A percentile compares a stretch with the other conserved stretches of the same genome.
Conservation (phyloP, 2,888 invertebrate genomes). For the Dolomedes plantarius region DNA sequence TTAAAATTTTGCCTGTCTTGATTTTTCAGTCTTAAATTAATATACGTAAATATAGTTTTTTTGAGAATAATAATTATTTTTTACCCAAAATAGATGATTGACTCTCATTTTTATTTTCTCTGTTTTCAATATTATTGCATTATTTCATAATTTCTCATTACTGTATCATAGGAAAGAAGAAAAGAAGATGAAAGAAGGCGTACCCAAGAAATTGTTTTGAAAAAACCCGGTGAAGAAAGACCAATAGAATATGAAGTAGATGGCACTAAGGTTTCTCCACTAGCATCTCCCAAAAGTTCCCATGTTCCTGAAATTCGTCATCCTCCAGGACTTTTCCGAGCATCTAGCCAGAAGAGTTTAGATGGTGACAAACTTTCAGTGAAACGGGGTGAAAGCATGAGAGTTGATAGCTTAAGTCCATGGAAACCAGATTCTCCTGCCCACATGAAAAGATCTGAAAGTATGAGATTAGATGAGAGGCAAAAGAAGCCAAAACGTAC, state of each 20-base stretch:
- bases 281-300: slow-evolving; percentile 32
- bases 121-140: too few relatives aligned
- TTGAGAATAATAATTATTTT: too few relatives aligned
- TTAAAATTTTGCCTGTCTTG: too few relatives aligned
- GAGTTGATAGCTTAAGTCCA: slow-evolving; percentile 79
- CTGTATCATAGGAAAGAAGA: slow-evolving; percentile 81
- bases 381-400: slow-evolving; percentile 94
- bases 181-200: slow-evolving; percentile 85
- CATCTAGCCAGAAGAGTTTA: slow-evolving; percentile 66
- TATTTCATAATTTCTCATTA: neutral
- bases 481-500: slow-evolving; percentile 86
- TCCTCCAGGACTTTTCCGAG: slow-evolving; percentile 55
- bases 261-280: slow-evolving; percentile 21
- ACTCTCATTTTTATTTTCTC: too few relatives aligned
- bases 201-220: slow-evolving; percentile 82
- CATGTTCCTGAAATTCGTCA: slow-evolving; percentile 64
- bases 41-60: too few relatives aligned
- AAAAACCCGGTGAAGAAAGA: slow-evolving; percentile 74
- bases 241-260: slow-evolving; percentile 63
- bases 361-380: slow-evolving; percentile 75
- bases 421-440: slow-evolving; percentile 66
- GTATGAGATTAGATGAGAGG: slow-evolving; percentile 70
- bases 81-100: too few relatives aligned
- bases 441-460: slow-evolving; percentile 69
- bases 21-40: too few relatives aligned